These are phyloP conservation scores for Epizoanthus stellaris DNA, from an alignment of 92 coral and sea anemone species.

Conservation along the genomic window DNA sequence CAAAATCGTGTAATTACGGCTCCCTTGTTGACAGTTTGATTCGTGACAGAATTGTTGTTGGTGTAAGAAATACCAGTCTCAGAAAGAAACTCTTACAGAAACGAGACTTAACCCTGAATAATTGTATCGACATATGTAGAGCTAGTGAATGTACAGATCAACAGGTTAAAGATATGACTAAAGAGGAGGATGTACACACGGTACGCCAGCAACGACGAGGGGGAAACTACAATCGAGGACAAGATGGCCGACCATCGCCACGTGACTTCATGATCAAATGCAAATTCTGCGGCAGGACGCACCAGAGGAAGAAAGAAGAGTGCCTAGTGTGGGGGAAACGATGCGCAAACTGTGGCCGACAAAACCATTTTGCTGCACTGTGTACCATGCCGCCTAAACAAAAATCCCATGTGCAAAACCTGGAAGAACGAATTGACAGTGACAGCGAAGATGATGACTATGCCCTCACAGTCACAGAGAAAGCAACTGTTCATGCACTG, in stretches of 20 bases:
- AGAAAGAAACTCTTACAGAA: constrained; percentile 41
- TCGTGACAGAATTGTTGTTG: constrained; percentile 31
- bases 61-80: constrained; percentile 26
- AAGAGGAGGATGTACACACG: background rate
- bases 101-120: constrained; percentile 37
- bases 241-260: background rate
- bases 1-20: constrained; percentile 48
- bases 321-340: constrained; percentile 56
- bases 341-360: constrained; percentile 49
- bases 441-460: constrained; percentile 36
- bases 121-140: constrained; percentile 39
- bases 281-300: constrained; percentile 51
- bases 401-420: constrained; percentile 7
- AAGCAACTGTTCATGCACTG: background rate
- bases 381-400: background rate
- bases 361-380: constrained; percentile 54
- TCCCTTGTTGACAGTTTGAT: constrained; percentile 32
- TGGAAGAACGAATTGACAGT: constrained; percentile 14
- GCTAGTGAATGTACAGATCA: constrained; percentile 19
- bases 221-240: background rate
- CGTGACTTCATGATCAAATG: constrained; percentile 6
- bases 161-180: constrained; percentile 32
- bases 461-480: constrained; percentile 23
- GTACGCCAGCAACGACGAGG: background rate
- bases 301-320: constrained; percentile 32